Percentiles rank a stretch among this genome's conserved stretches.
Conservation (phyloP, 2,888 invertebrate species). For the Tromatobia lineatoria region DNA sequence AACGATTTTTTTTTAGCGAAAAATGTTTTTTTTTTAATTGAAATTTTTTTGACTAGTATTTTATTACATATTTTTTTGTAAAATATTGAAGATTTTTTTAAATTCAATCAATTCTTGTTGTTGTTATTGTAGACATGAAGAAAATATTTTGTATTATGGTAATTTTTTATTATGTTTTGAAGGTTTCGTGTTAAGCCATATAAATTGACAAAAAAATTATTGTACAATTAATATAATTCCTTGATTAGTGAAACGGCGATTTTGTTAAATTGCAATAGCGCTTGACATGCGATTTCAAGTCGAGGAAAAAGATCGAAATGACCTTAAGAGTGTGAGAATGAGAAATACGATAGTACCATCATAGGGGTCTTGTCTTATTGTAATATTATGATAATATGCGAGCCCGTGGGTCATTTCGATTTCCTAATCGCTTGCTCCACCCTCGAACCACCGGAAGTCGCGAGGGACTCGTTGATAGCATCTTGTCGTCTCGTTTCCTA, state of each 20-base stretch:
- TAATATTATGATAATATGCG: slow-evolving; percentile 58
- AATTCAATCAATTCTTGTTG: too few relatives aligned
- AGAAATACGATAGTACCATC: slow-evolving; percentile 14
- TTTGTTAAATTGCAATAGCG: neutral
- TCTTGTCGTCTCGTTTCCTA: slow-evolving; percentile 45
- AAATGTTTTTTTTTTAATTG: too few relatives aligned
- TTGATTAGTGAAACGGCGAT: neutral
- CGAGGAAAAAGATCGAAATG: neutral
- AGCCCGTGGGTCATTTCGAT: slow-evolving; percentile 59
- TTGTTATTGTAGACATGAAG: too few relatives aligned
- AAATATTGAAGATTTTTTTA: too few relatives aligned
- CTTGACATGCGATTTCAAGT: neutral
- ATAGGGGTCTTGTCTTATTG: slow-evolving; percentile 8
- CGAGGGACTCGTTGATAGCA: slow-evolving; percentile 35
- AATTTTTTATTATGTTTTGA: too few relatives aligned
- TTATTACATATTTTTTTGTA: too few relatives aligned
- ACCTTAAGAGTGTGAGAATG: neutral
- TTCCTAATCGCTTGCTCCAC: slow-evolving; percentile 56
- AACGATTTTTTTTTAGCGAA: neutral
- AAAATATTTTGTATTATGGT: too few relatives aligned
- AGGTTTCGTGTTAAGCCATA: too few relatives aligned
- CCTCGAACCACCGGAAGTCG: slow-evolving; percentile 32
- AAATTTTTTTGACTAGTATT: too few relatives aligned
- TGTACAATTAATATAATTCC: neutral
- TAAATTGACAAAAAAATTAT: too few relatives aligned